Base-by-base conservation (phyloP, 1,140 invertebrate species). In the Heliothis subflexa region DNA sequence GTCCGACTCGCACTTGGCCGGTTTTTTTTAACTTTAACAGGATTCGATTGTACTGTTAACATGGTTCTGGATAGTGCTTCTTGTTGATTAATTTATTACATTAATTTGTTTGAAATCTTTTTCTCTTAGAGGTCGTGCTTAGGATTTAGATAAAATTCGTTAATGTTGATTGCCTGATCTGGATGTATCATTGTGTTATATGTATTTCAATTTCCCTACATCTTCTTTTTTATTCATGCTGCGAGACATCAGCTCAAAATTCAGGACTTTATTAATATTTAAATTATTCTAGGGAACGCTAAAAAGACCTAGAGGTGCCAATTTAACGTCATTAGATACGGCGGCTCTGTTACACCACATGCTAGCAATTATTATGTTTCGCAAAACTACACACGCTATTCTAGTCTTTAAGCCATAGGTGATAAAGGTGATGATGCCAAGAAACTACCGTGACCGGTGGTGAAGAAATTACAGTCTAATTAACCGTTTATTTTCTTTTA, bases 401-500 rank as follows among this genome's bases (percentile, higher is more conserved):
- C 14, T 40, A 55, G 28, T 45, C 45, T 50, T 54, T 54, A 71
- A 49, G 16, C 13, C 14, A 16, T 16, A 18, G 21, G 2, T 16
- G 16, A 16, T 55, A 71, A 40, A 71, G 50, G 16, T n/a, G 3
- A 40, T 71, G 28, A 71, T 52, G 50, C 14, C 25, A 25, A 16
- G 50, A 71, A 33, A 55, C 25, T 40, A 40, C 66, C 66, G 45
- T 33, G 25, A 40, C n/a, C n/a, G n/a, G 50, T 40, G 68, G 68
- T 40, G 52, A 71, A 52, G 68, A 55, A 71, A 71, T 71, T 71
- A 21, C 33, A 71, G 50, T 55, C 49, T 40, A n/a, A 71, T 71
- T 71, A 55, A 40, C n/a, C 52, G 52, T 71, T 71, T 71, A 54
- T 71, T 71, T 71, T 71, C 50, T 71, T 55, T 71, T 71, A 71